Conservation (phyloP, 2,888 invertebrate genomes). For the Eumacrocentrus americanus region DNA sequence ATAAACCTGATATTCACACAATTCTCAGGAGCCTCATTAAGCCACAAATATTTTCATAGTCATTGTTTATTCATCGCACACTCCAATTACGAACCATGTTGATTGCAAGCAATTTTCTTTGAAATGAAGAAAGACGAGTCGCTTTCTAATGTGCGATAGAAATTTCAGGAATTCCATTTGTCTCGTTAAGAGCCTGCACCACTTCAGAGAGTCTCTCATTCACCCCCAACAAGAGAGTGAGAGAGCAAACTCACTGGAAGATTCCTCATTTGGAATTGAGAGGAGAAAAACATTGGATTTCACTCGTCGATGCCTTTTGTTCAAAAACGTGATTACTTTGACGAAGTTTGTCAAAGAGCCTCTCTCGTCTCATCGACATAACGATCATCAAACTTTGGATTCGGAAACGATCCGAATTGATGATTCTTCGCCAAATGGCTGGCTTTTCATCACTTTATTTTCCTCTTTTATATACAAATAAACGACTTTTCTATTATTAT, state of each 20-base stretch:
- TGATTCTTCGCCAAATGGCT: background rate
- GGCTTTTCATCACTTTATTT: conserved; percentile 7
- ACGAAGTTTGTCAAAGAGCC: conserved; percentile 4
- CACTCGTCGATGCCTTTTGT: conserved; percentile 31
- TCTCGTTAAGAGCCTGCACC: background rate
- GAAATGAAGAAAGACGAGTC: background rate
- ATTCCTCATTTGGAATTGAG: background rate
- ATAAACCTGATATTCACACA: too few relatives aligned
- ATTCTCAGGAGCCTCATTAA: too few relatives aligned
- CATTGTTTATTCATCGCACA: background rate
- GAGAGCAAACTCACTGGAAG: too few relatives aligned
- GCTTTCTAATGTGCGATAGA: background rate
- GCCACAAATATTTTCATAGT: background rate
- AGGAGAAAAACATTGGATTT: conserved; percentile 21
- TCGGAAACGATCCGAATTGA: conserved; percentile 1
- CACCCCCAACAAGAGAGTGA: too few relatives aligned
- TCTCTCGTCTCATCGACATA: background rate
- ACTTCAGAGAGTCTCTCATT: too few relatives aligned
- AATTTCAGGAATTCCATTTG: background rate
- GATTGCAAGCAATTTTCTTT: background rate
- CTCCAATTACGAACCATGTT: background rate
- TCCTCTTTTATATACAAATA: background rate
- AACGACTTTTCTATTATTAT: background rate
- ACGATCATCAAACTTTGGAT: conserved; percentile 9
- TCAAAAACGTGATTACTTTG: conserved; percentile 22